Evolutionary conservation across 2,797 vertebrate species (phyloP).

Genomic region (Poliocrania exsul): DNA sequence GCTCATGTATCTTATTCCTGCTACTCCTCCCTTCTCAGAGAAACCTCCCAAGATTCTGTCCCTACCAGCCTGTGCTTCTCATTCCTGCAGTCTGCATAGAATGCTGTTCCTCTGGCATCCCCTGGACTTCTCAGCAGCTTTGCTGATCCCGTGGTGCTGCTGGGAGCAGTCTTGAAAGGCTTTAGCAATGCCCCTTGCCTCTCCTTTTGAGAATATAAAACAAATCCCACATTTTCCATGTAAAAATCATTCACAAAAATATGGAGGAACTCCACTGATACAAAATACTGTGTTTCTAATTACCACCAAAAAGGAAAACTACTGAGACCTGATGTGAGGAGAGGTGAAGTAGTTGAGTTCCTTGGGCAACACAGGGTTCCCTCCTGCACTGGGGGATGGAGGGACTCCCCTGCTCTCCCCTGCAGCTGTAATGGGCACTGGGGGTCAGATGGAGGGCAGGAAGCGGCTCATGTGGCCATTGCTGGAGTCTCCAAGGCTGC

Average conservation of each 20-base stretch:
- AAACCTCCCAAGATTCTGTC: neutral
- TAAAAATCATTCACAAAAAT: neutral
- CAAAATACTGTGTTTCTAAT: neutral
- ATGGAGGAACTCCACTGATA: neutral
- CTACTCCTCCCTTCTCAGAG: neutral
- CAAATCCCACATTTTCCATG: neutral
- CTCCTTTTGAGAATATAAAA: neutral
- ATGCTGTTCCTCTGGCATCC: neutral
- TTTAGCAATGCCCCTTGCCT: neutral
- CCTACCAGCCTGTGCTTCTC: neutral
- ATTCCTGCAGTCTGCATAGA: neutral
- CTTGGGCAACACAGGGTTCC: neutral
- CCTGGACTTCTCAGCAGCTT: neutral
- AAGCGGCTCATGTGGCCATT: neutral
- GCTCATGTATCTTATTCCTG: neutral
- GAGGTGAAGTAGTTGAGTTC: neutral
- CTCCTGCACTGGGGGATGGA: fast-evolving
- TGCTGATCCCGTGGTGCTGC: neutral
- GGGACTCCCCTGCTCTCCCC: neutral
- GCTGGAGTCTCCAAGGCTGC: constrained; percentile 27
- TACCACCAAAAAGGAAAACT: neutral
- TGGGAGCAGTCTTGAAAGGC: neutral
- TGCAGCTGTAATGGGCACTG: neutral
- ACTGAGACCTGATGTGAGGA: fast-evolving
- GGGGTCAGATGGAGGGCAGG: fast-evolving